Evolutionary conservation across 2,113 vertebrate species (phyloP).

Genomic region (Thamnophis sirtalis): DNA sequence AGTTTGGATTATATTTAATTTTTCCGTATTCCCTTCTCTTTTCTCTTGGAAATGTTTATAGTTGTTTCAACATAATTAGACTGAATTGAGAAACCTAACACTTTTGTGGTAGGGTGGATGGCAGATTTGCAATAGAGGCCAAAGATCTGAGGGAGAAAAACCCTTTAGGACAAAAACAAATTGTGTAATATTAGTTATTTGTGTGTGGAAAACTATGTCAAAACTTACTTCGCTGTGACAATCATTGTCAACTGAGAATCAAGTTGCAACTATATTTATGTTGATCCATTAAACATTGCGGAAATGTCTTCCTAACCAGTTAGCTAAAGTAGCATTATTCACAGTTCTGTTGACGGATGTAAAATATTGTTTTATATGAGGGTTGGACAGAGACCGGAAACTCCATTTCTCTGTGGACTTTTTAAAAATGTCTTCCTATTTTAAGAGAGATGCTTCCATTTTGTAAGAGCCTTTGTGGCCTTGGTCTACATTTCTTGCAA

Average conservation of each 20-base stretch:
- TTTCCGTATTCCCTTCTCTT: neutral
- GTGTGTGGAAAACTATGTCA: slow-evolving; percentile 63
- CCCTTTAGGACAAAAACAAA: slow-evolving; percentile 61
- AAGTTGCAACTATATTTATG: slow-evolving; percentile 75
- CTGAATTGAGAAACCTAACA: slow-evolving; percentile 43
- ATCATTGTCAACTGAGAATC: slow-evolving; percentile 76
- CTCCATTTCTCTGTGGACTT: slow-evolving; percentile 42
- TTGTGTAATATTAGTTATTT: slow-evolving; percentile 59
- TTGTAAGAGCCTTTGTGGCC: slow-evolving; percentile 42
- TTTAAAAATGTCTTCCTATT: slow-evolving; percentile 51
- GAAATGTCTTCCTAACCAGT: slow-evolving; percentile 56
- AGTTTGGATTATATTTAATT: neutral
- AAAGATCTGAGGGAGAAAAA: slow-evolving; percentile 67
- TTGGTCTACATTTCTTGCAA: slow-evolving; percentile 37
- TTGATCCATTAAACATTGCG: slow-evolving; percentile 65
- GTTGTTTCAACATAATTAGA: slow-evolving; percentile 42
- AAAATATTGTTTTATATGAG: slow-evolving; percentile 50
- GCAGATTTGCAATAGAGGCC: slow-evolving; percentile 66
- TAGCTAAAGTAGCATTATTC: slow-evolving; percentile 61
- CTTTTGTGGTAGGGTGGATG: slow-evolving; percentile 43
- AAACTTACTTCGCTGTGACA: slow-evolving; percentile 72
- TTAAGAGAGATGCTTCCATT: slow-evolving; percentile 44
- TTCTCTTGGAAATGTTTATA: neutral
- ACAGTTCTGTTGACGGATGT: slow-evolving; percentile 46
- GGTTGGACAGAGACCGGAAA: slow-evolving; percentile 52